Conservation (phyloP, 2,797 vertebrate genomes). For the Dipus sagitta region DNA sequence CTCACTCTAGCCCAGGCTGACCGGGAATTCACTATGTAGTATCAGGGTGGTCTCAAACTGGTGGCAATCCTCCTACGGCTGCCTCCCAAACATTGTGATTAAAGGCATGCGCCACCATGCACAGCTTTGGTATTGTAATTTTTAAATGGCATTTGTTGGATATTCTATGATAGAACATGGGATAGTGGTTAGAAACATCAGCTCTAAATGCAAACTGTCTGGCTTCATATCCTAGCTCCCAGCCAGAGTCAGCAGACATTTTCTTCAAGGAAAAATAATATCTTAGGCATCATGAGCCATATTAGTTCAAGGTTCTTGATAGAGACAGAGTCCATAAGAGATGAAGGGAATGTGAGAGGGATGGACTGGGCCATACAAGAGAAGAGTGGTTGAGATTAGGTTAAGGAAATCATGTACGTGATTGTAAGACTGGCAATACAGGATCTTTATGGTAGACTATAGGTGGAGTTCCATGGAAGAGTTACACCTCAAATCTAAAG, state of each 20-base stretch:
- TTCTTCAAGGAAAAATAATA: conserved; percentile 23
- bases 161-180: background rate
- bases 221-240: background rate
- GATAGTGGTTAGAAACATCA: background rate
- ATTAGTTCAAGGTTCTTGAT: conserved; percentile 7
- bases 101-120: no score
- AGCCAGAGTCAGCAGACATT: background rate
- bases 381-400: background rate
- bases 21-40: no score
- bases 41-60: no score
- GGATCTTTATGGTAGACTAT: background rate
- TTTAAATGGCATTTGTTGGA: background rate
- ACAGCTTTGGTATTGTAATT: background rate
- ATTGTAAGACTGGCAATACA: background rate
- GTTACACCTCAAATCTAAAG: background rate
- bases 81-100: no score
- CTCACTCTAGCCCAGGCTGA: background rate
- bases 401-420: background rate
- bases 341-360: background rate
- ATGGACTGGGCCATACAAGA: background rate
- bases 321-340: conserved; percentile 3
- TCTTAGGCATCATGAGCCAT: background rate
- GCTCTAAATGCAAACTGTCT: background rate
- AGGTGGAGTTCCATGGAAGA: conserved; percentile 32
- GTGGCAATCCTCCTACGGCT: no score